Percentiles rank a stretch among this genome's conserved stretches.
phyloP scores from a whole-genome alignment of 2,888 invertebrate species.

The Drosophila vallismaia region DNA sequence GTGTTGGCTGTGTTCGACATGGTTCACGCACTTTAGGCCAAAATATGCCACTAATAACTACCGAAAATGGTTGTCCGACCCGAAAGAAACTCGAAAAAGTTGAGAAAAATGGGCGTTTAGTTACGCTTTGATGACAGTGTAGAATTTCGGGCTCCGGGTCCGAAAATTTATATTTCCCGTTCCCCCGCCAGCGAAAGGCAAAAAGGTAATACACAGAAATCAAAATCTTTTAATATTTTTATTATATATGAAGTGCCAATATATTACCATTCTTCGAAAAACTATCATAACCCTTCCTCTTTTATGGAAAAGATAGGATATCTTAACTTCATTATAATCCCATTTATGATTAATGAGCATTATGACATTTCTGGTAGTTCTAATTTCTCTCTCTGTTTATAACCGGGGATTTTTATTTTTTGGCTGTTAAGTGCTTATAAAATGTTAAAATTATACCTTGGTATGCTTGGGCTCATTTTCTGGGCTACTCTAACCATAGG shows the following conservation, averaged over 20 bases:
- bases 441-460: constrained; percentile 67
- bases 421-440: constrained; percentile 69
- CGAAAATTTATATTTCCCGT: constrained; percentile 75
- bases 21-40: constrained; percentile 80
- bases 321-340: no score
- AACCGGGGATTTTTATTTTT: constrained; percentile 51
- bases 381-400: constrained; percentile 39
- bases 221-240: not conserved
- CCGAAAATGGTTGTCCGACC: constrained; percentile 70
- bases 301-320: no score
- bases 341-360: no score
- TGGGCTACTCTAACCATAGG: constrained; percentile 40
- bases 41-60: constrained; percentile 80
- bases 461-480: constrained; percentile 62
- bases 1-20: constrained; percentile 61
- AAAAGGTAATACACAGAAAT: constrained; percentile 16
- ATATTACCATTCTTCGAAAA: no score
- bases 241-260: no score
- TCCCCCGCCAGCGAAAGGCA: constrained; percentile 36
- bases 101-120: constrained; percentile 82
- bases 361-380: no score
- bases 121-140: constrained; percentile 84
- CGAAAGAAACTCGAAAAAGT: constrained; percentile 46
- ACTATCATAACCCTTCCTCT: no score
- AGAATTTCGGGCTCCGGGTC: constrained; percentile 53